These are phyloP conservation scores for Cyprinodon brontotheroides DNA, from an alignment of 2,113 vertebrate species.

Conservation along the genomic window DNA sequence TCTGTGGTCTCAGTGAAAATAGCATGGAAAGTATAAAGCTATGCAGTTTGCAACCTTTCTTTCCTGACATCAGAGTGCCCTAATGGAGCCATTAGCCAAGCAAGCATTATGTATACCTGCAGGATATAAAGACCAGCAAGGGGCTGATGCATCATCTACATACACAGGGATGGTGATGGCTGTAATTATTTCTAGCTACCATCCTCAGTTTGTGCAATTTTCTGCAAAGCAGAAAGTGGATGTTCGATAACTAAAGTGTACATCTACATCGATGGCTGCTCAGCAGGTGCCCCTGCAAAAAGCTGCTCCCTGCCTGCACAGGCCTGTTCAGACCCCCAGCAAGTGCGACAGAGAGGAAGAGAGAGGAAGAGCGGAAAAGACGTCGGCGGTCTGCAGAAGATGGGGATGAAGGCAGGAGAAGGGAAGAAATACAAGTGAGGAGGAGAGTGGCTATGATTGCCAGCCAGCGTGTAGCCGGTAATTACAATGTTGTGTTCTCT, in stretches of 20 bases:
- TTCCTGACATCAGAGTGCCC: background rate
- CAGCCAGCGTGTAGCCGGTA: slow-evolving; percentile 69
- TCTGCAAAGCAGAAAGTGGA: slow-evolving; percentile 25
- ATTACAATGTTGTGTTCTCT: slow-evolving; percentile 63
- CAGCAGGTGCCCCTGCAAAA: slow-evolving; percentile 40
- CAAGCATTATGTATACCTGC: background rate
- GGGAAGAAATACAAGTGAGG: slow-evolving; percentile 42
- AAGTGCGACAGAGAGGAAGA: slow-evolving; percentile 10
- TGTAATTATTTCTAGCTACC: slow-evolving; percentile 42
- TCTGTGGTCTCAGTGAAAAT: background rate
- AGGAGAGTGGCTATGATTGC: slow-evolving; percentile 69
- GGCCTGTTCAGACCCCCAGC: slow-evolving; percentile 36
- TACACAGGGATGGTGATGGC: slow-evolving; percentile 18
- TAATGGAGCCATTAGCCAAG: background rate
- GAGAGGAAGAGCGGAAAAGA: slow-evolving; percentile 35
- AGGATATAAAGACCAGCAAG: background rate
- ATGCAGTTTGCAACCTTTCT: background rate
- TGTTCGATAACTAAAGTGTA: slow-evolving; percentile 27
- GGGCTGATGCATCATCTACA: background rate
- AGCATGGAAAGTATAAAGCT: background rate
- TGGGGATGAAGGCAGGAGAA: slow-evolving; percentile 43
- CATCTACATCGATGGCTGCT: slow-evolving; percentile 41
- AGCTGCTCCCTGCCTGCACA: slow-evolving; percentile 44
- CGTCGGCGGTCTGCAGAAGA: slow-evolving; percentile 44
- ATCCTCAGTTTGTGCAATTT: slow-evolving; percentile 18